A percentile compares a stretch with the other conserved stretches of the same genome.
phyloP scores from a whole-genome alignment of 2,113 vertebrate species.

The Salminus brasiliensis region DNA sequence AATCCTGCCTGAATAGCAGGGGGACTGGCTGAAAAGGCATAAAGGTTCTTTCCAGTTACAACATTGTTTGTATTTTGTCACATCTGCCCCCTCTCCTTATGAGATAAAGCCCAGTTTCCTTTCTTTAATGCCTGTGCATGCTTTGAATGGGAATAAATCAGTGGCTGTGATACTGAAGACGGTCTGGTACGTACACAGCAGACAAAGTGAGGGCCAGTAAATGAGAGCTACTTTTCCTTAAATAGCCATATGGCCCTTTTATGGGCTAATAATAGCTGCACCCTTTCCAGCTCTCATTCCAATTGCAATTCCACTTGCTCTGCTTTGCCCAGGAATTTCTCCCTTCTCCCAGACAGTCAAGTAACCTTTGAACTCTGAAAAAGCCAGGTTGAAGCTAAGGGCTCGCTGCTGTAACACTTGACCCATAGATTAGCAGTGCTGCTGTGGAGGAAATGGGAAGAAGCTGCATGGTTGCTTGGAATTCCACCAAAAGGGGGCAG shows the following conservation, averaged over 20 bases:
- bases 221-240: slow-evolving; percentile 52
- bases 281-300: slow-evolving; percentile 40
- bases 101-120: background rate
- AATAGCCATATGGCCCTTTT: slow-evolving; percentile 52
- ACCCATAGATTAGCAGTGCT: slow-evolving; percentile 5
- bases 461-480: slow-evolving; percentile 62
- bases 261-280: slow-evolving; percentile 54
- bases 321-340: background rate
- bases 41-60: background rate
- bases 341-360: background rate
- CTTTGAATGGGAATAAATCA: background rate
- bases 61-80: background rate
- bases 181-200: background rate
- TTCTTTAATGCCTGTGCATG: background rate
- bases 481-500: slow-evolving; percentile 79
- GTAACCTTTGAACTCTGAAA: slow-evolving; percentile 29
- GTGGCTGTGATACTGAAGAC: background rate
- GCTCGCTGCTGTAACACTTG: background rate
- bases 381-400: background rate
- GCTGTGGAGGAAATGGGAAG: slow-evolving; percentile 26
- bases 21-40: background rate
- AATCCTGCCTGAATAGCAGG: background rate
- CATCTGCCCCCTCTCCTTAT: background rate
- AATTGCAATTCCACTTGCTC: background rate
- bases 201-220: slow-evolving; percentile 1